phyloP scores from a whole-genome alignment of 2,888 invertebrate genomes.

The Drosophila cognata region DNA sequence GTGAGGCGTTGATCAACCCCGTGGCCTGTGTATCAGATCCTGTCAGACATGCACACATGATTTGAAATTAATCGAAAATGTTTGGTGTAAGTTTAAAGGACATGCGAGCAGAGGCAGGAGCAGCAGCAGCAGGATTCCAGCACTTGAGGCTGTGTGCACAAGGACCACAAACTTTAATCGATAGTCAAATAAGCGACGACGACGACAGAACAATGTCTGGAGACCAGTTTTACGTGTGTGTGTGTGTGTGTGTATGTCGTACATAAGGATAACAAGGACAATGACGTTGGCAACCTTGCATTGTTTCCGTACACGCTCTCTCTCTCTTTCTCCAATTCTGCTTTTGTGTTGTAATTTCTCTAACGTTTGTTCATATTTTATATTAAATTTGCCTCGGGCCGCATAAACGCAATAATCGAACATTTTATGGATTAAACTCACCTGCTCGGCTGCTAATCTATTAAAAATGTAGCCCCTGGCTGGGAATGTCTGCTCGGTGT shows the following conservation, averaged over 20 bases:
- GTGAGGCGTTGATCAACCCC: constrained; percentile 14
- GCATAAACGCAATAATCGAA: constrained; percentile 82
- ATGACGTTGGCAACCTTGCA: constrained; percentile 25
- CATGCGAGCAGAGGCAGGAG: constrained; percentile 12
- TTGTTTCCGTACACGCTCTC: constrained; percentile 16
- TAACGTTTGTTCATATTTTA: constrained; percentile 80
- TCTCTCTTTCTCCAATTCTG: constrained; percentile 6
- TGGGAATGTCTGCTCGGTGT: constrained; percentile 22
- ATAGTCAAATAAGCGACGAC: constrained; percentile 72
- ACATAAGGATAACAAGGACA: constrained; percentile 36
- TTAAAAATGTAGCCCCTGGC: constrained; percentile 41
- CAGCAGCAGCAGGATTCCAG: constrained; percentile 17
- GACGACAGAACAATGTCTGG: constrained; percentile 31
- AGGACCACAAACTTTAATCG: constrained; percentile 77
- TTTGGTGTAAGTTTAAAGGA: constrained; percentile 48
- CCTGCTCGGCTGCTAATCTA: constrained; percentile 77
- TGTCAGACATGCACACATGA: constrained; percentile 65
- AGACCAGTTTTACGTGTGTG: constrained; percentile 15
- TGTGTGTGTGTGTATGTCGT: constrained; percentile 29
- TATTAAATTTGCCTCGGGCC: constrained; percentile 70
- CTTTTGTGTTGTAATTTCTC: constrained; percentile 74
- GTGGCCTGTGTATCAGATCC: constrained; percentile 7
- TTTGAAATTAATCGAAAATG: constrained; percentile 79
- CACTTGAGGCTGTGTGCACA: constrained; percentile 74
- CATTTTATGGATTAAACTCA: constrained; percentile 82